phyloP scores from a whole-genome alignment of 2,797 vertebrate genomes.

The Lepus oiostolus region DNA sequence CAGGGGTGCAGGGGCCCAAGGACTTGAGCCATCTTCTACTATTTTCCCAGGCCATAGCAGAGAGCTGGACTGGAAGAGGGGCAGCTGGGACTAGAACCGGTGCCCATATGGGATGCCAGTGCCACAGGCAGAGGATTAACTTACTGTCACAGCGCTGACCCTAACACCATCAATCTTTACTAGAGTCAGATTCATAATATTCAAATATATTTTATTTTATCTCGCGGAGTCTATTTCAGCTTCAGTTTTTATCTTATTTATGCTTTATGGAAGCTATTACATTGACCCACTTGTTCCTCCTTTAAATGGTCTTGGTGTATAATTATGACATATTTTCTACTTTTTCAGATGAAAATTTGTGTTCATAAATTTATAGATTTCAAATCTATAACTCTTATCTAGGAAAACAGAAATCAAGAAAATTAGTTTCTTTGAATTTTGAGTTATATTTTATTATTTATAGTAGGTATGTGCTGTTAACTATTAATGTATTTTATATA shows the following conservation, averaged over 20 bases:
- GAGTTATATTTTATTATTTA: conserved; percentile 17
- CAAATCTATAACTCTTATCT: not conserved
- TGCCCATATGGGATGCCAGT: too few relatives aligned
- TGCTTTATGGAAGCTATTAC: not conserved
- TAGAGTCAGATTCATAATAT: not conserved
- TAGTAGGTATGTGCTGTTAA: not conserved
- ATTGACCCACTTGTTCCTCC: not conserved
- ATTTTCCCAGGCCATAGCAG: too few relatives aligned
- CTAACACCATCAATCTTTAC: not conserved
- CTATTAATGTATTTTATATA: not conserved
- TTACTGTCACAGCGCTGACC: too few relatives aligned
- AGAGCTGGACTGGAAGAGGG: too few relatives aligned
- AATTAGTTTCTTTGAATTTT: not conserved
- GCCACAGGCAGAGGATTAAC: too few relatives aligned
- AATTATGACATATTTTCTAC: not conserved
- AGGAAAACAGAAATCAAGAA: not conserved
- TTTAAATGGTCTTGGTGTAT: not conserved
- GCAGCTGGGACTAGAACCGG: too few relatives aligned
- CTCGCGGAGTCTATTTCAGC: not conserved
- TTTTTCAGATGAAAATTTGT: conserved; percentile 20
- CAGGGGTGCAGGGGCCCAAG: too few relatives aligned
- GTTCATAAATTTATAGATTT: not conserved
- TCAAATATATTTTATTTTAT: not conserved
- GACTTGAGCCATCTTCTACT: too few relatives aligned
- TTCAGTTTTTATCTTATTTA: not conserved